Percentiles rank a stretch among this genome's conserved stretches.
Evolutionary conservation across 2,797 vertebrate genomes (phyloP).

Genomic region (Fringilla coelebs): DNA sequence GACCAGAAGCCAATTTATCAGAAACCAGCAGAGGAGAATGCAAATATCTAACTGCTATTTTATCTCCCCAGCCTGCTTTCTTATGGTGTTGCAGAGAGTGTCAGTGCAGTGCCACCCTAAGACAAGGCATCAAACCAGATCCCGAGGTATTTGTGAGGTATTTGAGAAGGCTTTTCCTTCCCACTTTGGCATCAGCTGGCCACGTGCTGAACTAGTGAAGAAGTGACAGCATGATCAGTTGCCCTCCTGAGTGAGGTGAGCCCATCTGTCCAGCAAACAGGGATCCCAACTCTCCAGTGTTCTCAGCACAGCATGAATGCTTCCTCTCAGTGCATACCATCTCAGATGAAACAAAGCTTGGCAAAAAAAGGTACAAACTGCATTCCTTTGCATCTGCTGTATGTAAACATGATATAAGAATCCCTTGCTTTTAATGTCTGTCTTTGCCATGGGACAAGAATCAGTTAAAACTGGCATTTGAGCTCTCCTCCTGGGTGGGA

Average conservation of each 20-base stretch:
- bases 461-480: neutral
- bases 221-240: neutral
- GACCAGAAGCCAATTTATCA: neutral
- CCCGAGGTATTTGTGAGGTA: neutral
- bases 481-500: neutral
- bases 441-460: neutral
- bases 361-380: neutral
- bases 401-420: neutral
- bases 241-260: neutral
- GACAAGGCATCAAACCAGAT: neutral
- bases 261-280: neutral
- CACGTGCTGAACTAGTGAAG: neutral
- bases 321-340: rapidly evolving
- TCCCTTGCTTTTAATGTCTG: neutral
- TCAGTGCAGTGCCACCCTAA: neutral
- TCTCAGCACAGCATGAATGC: neutral
- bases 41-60: neutral
- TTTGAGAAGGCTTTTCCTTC: neutral
- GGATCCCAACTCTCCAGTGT: neutral
- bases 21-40: neutral
- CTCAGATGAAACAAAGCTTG: neutral
- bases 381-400: neutral
- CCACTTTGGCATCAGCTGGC: neutral
- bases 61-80: neutral
- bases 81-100: neutral